phyloP scores from a whole-genome alignment of 2,113 vertebrate genomes.

The Stigmatopora nigra region DNA sequence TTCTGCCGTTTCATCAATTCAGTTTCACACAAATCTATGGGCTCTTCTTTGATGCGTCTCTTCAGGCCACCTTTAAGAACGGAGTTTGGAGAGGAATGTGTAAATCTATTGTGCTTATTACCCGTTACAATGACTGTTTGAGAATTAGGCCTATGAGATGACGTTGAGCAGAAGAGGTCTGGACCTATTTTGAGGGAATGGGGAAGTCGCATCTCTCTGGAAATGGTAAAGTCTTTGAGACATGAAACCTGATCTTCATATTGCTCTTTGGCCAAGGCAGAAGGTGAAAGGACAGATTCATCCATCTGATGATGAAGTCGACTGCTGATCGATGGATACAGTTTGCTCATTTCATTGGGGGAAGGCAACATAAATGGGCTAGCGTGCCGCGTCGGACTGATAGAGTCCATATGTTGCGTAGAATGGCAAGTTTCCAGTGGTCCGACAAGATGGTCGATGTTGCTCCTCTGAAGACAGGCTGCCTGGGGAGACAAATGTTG shows the following conservation, averaged over 20 bases:
- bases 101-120: slow-evolving; percentile 11
- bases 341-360: slow-evolving; percentile 15
- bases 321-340: slow-evolving; percentile 17
- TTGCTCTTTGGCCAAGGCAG: slow-evolving; percentile 39
- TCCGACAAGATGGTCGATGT: slow-evolving; percentile 7
- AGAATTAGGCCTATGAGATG: slow-evolving; percentile 5
- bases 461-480: slow-evolving; percentile 18
- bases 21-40: slow-evolving; percentile 33
- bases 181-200: slow-evolving; percentile 18
- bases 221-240: slow-evolving; percentile 21
- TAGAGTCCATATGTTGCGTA: slow-evolving; percentile 11
- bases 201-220: slow-evolving; percentile 39
- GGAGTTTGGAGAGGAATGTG: slow-evolving; percentile 1
- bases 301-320: slow-evolving; percentile 16
- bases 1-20: slow-evolving; percentile 38
- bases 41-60: slow-evolving; percentile 44
- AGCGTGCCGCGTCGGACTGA: slow-evolving; percentile 12
- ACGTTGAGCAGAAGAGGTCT: slow-evolving; percentile 13
- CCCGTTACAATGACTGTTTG: slow-evolving; percentile 23
- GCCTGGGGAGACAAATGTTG: slow-evolving; percentile 12
- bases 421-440: slow-evolving; percentile 11
- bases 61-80: slow-evolving; percentile 29
- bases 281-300: slow-evolving; percentile 19
- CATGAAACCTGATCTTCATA: slow-evolving; percentile 33
- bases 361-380: slow-evolving; percentile 27